Conservation (phyloP, 2,888 invertebrate species). For the Temnothorax ravouxi region DNA sequence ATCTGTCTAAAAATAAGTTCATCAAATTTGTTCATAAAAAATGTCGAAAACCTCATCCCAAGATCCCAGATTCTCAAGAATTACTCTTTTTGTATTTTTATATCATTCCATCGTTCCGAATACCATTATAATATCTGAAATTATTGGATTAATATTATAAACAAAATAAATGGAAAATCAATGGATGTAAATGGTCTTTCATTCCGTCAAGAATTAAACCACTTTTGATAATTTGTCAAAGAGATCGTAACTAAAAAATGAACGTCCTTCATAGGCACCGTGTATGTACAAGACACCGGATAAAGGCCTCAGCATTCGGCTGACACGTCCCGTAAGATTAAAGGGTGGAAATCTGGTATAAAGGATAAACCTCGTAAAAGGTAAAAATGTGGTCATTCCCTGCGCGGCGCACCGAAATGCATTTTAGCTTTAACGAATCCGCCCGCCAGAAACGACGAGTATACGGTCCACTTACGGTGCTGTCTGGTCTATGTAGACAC, state of each 20-base stretch:
- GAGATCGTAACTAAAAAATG: neutral
- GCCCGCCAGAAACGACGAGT: slow-evolving; percentile 46
- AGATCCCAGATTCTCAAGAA: neutral
- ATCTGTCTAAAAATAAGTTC: neutral
- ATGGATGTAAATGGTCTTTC: neutral
- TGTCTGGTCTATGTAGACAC: slow-evolving; percentile 23
- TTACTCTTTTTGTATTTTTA: neutral
- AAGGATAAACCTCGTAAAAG: slow-evolving; percentile 34
- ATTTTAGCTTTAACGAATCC: slow-evolving; percentile 42
- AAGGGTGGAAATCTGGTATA: slow-evolving; percentile 31
- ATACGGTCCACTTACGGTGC: slow-evolving; percentile 47
- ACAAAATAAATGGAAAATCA: neutral
- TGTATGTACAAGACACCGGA: neutral
- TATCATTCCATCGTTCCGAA: neutral
- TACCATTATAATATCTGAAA: neutral
- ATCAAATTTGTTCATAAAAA: neutral
- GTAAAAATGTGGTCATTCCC: slow-evolving; percentile 19
- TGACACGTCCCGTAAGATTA: slow-evolving; percentile 22
- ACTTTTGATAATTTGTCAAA: neutral
- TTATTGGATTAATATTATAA: neutral
- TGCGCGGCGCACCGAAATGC: slow-evolving; percentile 8
- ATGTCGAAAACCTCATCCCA: neutral
- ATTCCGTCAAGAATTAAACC: neutral
- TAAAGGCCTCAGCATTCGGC: neutral
- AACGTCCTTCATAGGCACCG: neutral